phyloP scores from a whole-genome alignment of 2,797 vertebrate species.

The Avahi laniger region DNA sequence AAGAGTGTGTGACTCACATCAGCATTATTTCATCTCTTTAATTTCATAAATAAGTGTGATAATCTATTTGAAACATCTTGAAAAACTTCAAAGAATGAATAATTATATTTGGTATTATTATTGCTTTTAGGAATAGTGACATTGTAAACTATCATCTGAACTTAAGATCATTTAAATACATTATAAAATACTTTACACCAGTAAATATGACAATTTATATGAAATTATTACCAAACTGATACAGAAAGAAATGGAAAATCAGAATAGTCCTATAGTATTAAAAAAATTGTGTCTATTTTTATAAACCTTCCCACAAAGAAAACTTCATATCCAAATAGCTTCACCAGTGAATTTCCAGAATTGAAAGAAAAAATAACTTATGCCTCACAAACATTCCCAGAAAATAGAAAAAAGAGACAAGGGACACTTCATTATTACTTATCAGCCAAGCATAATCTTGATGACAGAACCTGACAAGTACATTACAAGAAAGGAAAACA shows the following conservation, averaged over 20 bases:
- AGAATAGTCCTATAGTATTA: background rate
- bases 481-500: conserved; percentile 15
- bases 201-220: conserved; percentile 18
- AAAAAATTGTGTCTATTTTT: conserved; percentile 6
- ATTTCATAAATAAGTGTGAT: background rate
- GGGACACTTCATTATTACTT: background rate
- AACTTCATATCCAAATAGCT: background rate
- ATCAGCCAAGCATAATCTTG: background rate
- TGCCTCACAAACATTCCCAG: background rate
- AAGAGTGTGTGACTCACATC: background rate
- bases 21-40: background rate
- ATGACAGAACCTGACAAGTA: background rate
- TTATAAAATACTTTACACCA: conserved; percentile 33
- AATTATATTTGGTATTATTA: background rate
- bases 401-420: background rate
- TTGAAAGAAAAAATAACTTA: conserved; percentile 16
- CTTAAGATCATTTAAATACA: conserved; percentile 5
- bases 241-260: conserved; percentile 23
- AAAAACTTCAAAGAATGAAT: background rate
- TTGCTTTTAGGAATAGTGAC: background rate
- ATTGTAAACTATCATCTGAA: conserved; percentile 2
- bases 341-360: conserved; percentile 31
- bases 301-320: conserved; percentile 23
- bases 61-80: background rate
- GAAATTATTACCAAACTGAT: conserved; percentile 3